Percentiles rank a stretch among this genome's conserved stretches.
phyloP scores from a whole-genome alignment of 2,888 invertebrate genomes.

The Rhabditophanes sp. region DNA sequence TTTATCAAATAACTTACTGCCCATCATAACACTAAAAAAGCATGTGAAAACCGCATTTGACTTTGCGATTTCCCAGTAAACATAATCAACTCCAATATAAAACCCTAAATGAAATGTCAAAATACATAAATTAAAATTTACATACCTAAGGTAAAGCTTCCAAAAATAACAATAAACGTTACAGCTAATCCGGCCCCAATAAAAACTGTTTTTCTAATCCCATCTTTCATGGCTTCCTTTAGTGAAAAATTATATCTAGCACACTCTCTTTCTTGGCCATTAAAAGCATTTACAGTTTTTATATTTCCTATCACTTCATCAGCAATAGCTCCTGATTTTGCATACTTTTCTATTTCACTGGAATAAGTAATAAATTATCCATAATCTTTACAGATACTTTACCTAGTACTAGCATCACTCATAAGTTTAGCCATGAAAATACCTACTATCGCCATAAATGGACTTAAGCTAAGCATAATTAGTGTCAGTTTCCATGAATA shows the following conservation, averaged over 20 bases:
- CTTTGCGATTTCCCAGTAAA: too few species aligned
- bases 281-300: conserved; percentile 28
- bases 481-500: conserved; percentile 35
- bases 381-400: too few species aligned
- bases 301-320: conserved; percentile 31
- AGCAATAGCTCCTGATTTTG: conserved; percentile 29
- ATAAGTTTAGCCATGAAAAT: conserved; percentile 14
- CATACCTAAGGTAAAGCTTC: too few species aligned
- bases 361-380: too few species aligned
- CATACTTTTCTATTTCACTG: conserved; percentile 42
- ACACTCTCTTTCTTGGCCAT: conserved; percentile 25
- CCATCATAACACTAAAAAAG: conserved; percentile 48
- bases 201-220: conserved; percentile 6
- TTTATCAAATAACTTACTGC: too few species aligned
- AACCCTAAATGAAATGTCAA: too few species aligned
- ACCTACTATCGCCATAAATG: conserved; percentile 19
- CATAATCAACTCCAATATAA: too few species aligned
- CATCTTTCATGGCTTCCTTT: conserved; percentile 5
- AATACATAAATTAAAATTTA: too few species aligned
- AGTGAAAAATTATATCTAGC: conserved; percentile 7
- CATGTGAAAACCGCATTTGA: too few species aligned
- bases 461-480: conserved; percentile 42
- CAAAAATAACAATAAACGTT: conserved; percentile 44
- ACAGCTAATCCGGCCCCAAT: conserved; percentile 42
- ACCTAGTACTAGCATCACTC: conserved; percentile 20